Conservation (phyloP, 1,140 invertebrate genomes). For the Ridgeia piscesae region DNA sequence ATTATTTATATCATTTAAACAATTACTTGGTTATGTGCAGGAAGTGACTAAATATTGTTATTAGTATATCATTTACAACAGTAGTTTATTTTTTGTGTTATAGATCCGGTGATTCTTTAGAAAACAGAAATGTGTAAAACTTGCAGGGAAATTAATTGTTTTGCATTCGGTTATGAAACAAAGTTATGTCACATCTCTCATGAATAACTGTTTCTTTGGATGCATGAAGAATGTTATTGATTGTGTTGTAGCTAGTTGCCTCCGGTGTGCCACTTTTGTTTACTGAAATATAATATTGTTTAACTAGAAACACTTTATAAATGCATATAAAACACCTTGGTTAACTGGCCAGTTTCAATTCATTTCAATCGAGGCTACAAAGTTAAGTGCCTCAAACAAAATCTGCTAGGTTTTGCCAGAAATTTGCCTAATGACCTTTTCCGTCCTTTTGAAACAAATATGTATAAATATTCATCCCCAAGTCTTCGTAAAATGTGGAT, state of each 20-base stretch:
- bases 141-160: not conserved
- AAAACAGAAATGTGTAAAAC: not conserved
- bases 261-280: not conserved
- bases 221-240: not conserved
- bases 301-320: not conserved
- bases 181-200: not conserved
- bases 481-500: too few relatives aligned
- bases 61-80: not conserved
- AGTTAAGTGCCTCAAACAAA: not conserved
- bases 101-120: not conserved
- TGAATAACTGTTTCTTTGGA: not conserved
- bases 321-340: not conserved
- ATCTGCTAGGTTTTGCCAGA: not conserved
- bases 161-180: not conserved
- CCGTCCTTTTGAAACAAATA: too few relatives aligned
- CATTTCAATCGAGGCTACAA: not conserved
- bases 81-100: not conserved
- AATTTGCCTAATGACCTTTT: not conserved
- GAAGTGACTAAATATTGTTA: not conserved
- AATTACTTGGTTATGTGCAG: not conserved
- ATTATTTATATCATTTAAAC: too few relatives aligned
- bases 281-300: not conserved
- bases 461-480: too few relatives aligned
- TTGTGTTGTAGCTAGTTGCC: not conserved
- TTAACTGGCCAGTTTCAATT: too few relatives aligned